Percentiles rank a stretch among this genome's conserved stretches.
Evolutionary conservation across 2,113 vertebrate species (phyloP).

Genomic region (Pangasianodon hypophthalmus): DNA sequence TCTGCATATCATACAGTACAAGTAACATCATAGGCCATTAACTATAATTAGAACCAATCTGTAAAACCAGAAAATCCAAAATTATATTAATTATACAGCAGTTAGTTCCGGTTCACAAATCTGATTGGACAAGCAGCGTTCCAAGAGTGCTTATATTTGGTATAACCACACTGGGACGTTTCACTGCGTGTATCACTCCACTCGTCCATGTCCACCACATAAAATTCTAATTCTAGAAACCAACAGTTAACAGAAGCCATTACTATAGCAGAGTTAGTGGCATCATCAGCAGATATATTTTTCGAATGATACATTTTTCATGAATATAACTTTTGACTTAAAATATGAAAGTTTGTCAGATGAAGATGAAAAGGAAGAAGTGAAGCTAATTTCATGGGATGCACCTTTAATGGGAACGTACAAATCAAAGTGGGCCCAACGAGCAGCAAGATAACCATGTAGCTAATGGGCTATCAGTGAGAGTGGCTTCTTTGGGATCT

Average conservation of each 20-base stretch:
- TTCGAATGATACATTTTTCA: not conserved
- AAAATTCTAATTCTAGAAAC: not conserved
- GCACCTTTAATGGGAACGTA: not conserved
- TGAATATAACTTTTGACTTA: not conserved
- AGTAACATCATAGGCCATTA: not conserved
- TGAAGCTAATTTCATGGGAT: not conserved
- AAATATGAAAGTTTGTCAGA: not conserved
- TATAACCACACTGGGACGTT: not conserved
- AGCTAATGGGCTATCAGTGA: not conserved
- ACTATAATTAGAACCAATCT: not conserved
- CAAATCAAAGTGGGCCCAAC: not conserved
- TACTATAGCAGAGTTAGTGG: not conserved
- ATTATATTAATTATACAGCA: not conserved
- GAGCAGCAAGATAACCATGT: not conserved
- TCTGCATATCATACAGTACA: not conserved
- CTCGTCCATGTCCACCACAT: not conserved
- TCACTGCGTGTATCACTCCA: not conserved
- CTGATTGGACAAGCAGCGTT: not conserved
- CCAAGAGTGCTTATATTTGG: not conserved
- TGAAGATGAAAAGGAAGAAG: not conserved
- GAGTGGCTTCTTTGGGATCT: not conserved
- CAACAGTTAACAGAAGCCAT: not conserved
- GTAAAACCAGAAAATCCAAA: not conserved
- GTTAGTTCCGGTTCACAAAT: not conserved
- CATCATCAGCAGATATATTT: not conserved